phyloP scores from a whole-genome alignment of 2,888 invertebrate genomes.

The Agrotis puta region DNA sequence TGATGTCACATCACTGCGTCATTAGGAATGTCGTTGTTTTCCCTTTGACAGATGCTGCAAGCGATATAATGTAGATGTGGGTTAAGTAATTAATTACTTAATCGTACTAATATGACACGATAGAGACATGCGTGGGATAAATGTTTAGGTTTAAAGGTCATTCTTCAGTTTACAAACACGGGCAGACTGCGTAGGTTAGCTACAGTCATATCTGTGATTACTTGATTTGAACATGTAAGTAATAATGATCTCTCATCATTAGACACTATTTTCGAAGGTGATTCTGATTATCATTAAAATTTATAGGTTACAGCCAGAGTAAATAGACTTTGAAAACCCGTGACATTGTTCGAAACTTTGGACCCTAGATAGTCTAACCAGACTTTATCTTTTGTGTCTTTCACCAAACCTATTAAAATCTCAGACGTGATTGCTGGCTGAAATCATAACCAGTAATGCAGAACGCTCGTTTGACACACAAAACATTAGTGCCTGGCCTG shows the following conservation, averaged over 20 bases:
- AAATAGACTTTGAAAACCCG: not conserved
- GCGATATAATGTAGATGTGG: slow-evolving; percentile 35
- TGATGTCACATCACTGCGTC: slow-evolving; percentile 44
- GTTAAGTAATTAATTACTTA: slow-evolving; percentile 42
- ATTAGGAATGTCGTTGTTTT: slow-evolving; percentile 47
- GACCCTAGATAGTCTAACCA: not conserved
- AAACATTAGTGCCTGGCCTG: slow-evolving; percentile 6
- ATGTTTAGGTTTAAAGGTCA: slow-evolving; percentile 49
- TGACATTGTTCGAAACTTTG: not conserved
- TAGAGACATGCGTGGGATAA: slow-evolving; percentile 43
- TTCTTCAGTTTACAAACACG: slow-evolving; percentile 28
- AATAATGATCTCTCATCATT: not conserved
- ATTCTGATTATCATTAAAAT: not conserved
- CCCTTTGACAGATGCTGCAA: slow-evolving; percentile 41
- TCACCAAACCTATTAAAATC: not conserved
- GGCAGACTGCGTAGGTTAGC: slow-evolving; percentile 21
- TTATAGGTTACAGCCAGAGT: not conserved
- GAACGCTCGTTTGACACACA: slow-evolving; percentile 18
- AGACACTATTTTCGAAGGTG: not conserved
- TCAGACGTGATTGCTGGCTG: not conserved
- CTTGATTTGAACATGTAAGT: not conserved
- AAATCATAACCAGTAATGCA: slow-evolving; percentile 4
- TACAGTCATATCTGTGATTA: slow-evolving; percentile 8
- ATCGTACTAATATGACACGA: slow-evolving; percentile 41
- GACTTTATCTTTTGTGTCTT: not conserved